Percentiles rank a stretch among this genome's conserved stretches.
Conservation (phyloP, 1,140 invertebrate genomes). For the Drosophila insularis region DNA sequence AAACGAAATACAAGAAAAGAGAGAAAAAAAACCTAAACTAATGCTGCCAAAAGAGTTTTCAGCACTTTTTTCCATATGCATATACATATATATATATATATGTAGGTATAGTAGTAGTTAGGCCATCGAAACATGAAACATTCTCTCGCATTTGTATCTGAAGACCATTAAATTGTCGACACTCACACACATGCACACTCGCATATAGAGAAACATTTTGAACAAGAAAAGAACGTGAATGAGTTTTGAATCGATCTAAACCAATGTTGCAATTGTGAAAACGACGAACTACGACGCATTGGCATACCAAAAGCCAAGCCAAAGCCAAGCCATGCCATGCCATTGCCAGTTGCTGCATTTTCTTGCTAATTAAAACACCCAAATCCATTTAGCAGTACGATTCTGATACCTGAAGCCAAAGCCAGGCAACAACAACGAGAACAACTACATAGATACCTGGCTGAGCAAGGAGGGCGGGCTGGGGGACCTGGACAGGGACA, state of each 20-base stretch:
- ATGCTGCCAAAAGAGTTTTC: conserved; percentile 46
- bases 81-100: no score
- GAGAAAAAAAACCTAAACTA: not conserved
- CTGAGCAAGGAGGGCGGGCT: not conserved
- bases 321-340: conserved; percentile 5
- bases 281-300: not conserved
- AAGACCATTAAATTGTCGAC: conserved; percentile 52
- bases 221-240: not conserved
- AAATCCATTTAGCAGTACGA: conserved; percentile 69
- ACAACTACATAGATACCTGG: not conserved
- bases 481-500: no score
- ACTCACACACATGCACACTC: not conserved
- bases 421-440: not conserved
- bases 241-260: not conserved
- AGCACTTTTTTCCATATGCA: conserved; percentile 21
- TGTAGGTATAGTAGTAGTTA: conserved; percentile 17
- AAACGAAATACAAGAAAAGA: not conserved
- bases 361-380: conserved; percentile 73
- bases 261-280: not conserved
- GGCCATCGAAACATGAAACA: conserved; percentile 42
- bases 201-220: not conserved
- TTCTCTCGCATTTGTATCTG: not conserved
- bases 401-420: conserved; percentile 10
- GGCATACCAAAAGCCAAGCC: not conserved
- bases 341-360: conserved; percentile 62